phyloP scores from a whole-genome alignment of 2,888 invertebrate species.

The Hypselothyrea guttata region DNA sequence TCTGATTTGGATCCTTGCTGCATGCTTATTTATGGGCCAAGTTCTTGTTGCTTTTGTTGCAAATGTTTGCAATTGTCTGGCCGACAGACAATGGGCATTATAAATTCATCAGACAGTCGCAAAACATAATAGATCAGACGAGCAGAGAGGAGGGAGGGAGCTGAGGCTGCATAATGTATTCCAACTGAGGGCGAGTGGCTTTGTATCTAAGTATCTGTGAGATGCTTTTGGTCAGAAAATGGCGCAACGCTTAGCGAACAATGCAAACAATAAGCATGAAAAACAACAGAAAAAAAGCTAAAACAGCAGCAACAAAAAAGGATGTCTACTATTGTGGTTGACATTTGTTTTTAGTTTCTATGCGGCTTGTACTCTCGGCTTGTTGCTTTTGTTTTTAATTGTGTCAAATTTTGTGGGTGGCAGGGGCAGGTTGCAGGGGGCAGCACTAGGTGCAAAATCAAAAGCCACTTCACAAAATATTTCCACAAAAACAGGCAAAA shows the following conservation, averaged over 20 bases:
- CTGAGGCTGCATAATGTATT: conserved; percentile 69
- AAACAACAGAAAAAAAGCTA: too few species aligned
- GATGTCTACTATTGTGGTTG: conserved; percentile 73
- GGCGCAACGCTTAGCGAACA: conserved; percentile 72
- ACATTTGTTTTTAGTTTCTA: conserved; percentile 26
- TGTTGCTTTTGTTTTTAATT: conserved; percentile 73
- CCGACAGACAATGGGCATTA: conserved; percentile 70
- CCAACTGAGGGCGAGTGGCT: conserved; percentile 37
- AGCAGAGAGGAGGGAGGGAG: conserved; percentile 9
- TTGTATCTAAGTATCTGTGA: conserved; percentile 57
- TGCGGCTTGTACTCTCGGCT: conserved; percentile 35
- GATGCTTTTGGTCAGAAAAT: conserved; percentile 69
- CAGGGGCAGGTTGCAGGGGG: background rate
- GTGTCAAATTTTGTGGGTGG: conserved; percentile 59
- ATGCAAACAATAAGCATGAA: conserved; percentile 57
- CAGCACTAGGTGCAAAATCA: conserved; percentile 72
- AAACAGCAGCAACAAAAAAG: conserved; percentile 61
- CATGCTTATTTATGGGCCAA: conserved; percentile 56
- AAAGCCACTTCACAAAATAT: conserved; percentile 75
- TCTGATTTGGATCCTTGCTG: conserved; percentile 19
- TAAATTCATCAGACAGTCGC: conserved; percentile 73
- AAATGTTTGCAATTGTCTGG: conserved; percentile 72
- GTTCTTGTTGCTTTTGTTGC: conserved; percentile 37
- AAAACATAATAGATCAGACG: conserved; percentile 29
- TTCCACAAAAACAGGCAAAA: conserved; percentile 41